phyloP scores from a whole-genome alignment of 1,140 invertebrate genomes.

The Lepidurus packardi region DNA sequence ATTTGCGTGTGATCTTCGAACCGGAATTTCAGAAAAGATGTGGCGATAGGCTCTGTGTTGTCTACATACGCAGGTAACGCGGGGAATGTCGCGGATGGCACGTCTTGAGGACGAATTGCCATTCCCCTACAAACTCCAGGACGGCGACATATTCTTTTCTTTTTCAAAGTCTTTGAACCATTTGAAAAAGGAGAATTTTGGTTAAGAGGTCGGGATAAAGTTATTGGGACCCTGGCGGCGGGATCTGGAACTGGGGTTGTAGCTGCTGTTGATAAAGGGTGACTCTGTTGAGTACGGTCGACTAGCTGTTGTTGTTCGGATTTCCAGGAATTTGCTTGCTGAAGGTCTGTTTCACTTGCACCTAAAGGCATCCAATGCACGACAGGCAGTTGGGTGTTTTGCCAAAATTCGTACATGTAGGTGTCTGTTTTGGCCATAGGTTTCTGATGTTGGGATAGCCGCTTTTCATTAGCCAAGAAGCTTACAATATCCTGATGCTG shows the following conservation, averaged over 20 bases:
- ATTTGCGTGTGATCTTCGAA: not conserved
- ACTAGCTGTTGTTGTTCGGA: not conserved
- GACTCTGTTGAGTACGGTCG: not conserved
- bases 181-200: not conserved
- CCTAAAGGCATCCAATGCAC: not conserved
- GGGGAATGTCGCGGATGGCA: not conserved
- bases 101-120: not conserved
- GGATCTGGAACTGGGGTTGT: not conserved
- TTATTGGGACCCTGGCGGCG: not conserved
- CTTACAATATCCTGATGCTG: not conserved
- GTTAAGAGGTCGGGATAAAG: not conserved
- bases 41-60: not conserved
- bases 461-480: not conserved
- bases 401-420: constrained; percentile 12
- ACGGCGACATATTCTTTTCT: not conserved
- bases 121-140: not conserved
- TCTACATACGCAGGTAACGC: not conserved
- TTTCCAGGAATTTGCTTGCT: not conserved
- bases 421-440: not conserved
- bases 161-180: not conserved
- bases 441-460: not conserved
- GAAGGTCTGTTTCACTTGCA: not conserved
- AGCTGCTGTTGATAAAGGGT: not conserved
- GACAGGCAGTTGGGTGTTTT: not conserved
- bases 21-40: not conserved